These are phyloP conservation scores for Burhinus bistriatus DNA, from an alignment of 2,113 vertebrate genomes.

Conservation along the genomic window DNA sequence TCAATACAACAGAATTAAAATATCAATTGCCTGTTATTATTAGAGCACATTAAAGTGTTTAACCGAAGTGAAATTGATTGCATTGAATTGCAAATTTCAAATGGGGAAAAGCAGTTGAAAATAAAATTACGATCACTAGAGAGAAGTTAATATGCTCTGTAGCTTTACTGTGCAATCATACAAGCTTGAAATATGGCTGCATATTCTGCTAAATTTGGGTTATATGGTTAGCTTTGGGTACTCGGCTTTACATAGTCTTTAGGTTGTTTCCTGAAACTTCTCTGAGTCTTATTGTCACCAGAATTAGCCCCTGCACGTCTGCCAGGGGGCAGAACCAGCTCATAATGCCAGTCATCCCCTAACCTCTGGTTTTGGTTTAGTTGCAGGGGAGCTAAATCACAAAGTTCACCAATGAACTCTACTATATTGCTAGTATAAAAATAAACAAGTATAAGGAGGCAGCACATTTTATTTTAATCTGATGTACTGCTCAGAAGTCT, in stretches of 20 bases:
- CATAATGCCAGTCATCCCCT: background rate
- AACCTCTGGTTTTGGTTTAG: background rate
- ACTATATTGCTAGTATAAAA: background rate
- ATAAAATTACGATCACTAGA: slow-evolving; percentile 11
- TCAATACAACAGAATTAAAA: slow-evolving; percentile 53
- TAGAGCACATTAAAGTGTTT: slow-evolving; percentile 54
- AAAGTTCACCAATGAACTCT: background rate
- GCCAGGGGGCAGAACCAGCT: background rate
- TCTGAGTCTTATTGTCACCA: background rate
- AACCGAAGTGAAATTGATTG: slow-evolving; percentile 57
- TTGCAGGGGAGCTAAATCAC: background rate
- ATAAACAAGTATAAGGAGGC: background rate
- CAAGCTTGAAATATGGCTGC: background rate
- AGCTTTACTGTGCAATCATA: background rate
- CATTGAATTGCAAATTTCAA: slow-evolving; percentile 66
- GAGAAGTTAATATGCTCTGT: background rate
- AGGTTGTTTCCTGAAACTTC: background rate
- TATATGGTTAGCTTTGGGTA: background rate
- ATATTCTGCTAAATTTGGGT: background rate
- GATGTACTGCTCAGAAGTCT: background rate
- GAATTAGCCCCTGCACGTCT: background rate
- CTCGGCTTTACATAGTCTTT: background rate
- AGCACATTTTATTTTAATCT: background rate
- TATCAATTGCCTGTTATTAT: slow-evolving; percentile 56
- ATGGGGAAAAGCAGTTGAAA: slow-evolving; percentile 2